Evolutionary conservation across 2,888 invertebrate genomes (phyloP).

Genomic region (Schizaphis graminum): DNA sequence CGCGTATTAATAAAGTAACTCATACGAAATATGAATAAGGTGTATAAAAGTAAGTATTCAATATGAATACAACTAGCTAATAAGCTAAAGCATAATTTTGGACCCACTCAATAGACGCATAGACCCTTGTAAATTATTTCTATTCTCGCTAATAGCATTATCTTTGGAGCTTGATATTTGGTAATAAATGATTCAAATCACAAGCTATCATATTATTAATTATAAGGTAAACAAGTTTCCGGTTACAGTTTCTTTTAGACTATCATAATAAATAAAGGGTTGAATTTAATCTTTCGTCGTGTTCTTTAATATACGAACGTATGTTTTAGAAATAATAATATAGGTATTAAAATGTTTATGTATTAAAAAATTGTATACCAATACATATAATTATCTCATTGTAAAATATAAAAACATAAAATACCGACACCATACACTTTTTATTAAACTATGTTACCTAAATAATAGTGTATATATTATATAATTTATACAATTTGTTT

Average conservation of each 20-base stretch:
- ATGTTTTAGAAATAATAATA: neutral
- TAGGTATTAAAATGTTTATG: neutral
- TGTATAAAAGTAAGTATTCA: neutral
- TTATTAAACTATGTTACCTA: neutral
- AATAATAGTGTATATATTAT: neutral
- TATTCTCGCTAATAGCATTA: neutral
- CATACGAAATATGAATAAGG: neutral
- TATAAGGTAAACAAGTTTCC: constrained; percentile 14
- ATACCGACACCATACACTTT: neutral
- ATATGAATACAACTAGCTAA: neutral
- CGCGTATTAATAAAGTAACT: neutral
- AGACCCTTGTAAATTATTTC: constrained; percentile 45
- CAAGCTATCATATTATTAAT: constrained; percentile 33
- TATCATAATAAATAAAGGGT: neutral
- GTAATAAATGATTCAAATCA: constrained; percentile 31
- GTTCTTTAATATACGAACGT: neutral
- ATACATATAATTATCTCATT: neutral
- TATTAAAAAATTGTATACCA: neutral
- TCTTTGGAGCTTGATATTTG: neutral
- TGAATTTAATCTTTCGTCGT: neutral
- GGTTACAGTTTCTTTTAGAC: constrained; percentile 25
- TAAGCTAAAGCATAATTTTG: neutral
- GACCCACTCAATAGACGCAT: neutral
- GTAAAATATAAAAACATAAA: neutral
- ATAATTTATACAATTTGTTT: neutral